These are phyloP conservation scores for Actias luna DNA, from an alignment of 2,888 invertebrate genomes.

Conservation along the genomic window DNA sequence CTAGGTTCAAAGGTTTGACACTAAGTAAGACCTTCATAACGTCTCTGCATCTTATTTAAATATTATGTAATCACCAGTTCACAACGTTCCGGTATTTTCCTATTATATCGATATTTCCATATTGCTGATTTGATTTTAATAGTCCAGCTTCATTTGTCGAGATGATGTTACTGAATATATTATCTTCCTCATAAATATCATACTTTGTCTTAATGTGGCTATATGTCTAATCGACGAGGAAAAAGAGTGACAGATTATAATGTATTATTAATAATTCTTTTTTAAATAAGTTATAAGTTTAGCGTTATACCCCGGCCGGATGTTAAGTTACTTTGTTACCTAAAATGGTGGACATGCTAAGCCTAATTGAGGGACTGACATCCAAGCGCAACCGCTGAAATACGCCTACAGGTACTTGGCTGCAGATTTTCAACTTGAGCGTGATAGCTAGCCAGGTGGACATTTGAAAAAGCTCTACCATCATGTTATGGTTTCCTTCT, in stretches of 20 bases:
- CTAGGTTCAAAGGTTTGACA: neutral
- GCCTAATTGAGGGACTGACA: no score
- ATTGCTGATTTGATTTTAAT: conserved; percentile 9
- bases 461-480: no score
- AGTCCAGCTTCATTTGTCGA: neutral
- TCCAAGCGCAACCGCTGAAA: no score
- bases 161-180: neutral
- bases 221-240: neutral
- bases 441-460: no score
- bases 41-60: neutral
- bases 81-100: neutral
- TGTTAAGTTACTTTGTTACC: no score
- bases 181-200: neutral
- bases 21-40: neutral
- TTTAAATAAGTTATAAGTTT: no score
- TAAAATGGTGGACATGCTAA: no score
- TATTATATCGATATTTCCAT: neutral
- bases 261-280: no score
- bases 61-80: neutral
- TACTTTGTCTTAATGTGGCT: neutral
- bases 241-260: neutral
- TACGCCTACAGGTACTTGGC: no score
- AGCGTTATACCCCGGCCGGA: no score
- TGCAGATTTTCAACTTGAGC: no score
- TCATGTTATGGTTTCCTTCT: no score